A percentile compares a stretch with the other conserved stretches of the same genome.
phyloP scores from a whole-genome alignment of 2,797 vertebrate genomes.

The Anabas testudineus region DNA sequence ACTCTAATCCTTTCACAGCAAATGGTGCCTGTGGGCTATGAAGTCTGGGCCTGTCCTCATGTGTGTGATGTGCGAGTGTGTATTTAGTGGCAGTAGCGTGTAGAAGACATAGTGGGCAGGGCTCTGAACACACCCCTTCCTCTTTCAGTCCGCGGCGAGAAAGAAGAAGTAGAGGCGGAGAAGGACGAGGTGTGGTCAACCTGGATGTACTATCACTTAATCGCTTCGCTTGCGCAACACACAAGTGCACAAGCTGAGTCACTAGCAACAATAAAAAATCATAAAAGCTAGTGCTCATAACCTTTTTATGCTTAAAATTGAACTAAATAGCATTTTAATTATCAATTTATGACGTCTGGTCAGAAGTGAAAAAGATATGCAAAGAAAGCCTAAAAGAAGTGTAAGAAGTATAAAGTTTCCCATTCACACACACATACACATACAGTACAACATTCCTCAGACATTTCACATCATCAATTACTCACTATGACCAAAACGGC shows the following conservation, averaged over 20 bases:
- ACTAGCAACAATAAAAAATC: background rate
- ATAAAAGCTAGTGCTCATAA: slow-evolving; percentile 10
- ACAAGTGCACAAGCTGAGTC: slow-evolving; percentile 32
- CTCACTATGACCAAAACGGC: slow-evolving; percentile 36
- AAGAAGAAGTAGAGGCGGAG: slow-evolving; percentile 39
- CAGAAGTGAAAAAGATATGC: background rate
- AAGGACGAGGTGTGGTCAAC: slow-evolving; percentile 76
- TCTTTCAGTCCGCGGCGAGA: slow-evolving; percentile 37
- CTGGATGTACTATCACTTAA: slow-evolving; percentile 47
- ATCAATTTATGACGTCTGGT: background rate
- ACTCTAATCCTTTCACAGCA: slow-evolving; percentile 64
- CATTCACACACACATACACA: slow-evolving; percentile 2
- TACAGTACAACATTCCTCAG: slow-evolving; percentile 55
- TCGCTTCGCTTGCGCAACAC: slow-evolving; percentile 40
- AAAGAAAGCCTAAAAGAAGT: background rate
- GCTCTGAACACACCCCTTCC: slow-evolving; percentile 73
- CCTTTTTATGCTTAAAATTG: background rate
- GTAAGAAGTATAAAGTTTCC: background rate
- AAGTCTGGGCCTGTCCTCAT: slow-evolving; percentile 78
- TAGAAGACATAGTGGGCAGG: slow-evolving; percentile 71
- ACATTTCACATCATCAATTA: slow-evolving; percentile 37
- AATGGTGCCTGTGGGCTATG: slow-evolving; percentile 80
- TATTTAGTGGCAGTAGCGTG: slow-evolving; percentile 61
- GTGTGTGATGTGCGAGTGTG: slow-evolving; percentile 71
- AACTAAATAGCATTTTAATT: background rate